Evolutionary conservation across 2,888 invertebrate species (phyloP), one percentile per base, ranked within the genome.

Genomic region (Cryptosula pallasiana): DNA sequence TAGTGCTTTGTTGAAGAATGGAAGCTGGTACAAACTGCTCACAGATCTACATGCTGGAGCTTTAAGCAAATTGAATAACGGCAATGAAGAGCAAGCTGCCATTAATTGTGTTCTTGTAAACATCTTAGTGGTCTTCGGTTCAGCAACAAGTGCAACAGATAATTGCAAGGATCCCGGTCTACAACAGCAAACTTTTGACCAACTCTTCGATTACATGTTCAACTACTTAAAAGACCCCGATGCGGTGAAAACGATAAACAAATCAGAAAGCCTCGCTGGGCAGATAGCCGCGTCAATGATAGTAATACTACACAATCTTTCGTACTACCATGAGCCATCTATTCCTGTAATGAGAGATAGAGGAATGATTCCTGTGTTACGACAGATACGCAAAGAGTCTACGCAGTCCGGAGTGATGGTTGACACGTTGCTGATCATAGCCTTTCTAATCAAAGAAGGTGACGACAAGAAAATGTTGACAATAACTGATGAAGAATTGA

Each of bases 391-490:
- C 13, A 16, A 3, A 3, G 13, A 63, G 27, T 27, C 32, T 20
- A 5, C 3, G 3, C 5, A 32, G 2, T 63, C 63, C 13, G 27
- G 13, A 29, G 5, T 34, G 9, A 25, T 16, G 29, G 32, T 32
- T 5, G 27, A 20, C n/a, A 32, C 29, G 3, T 32, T 63, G 63
- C 32, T 63, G 9, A 63, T 63, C 9, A 63, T 63, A 63, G 63
- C 63, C 2, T 63, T 25, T 32, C 63, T 63, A 9, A 63, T 63
- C 2, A 27, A 63, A 29, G 63, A 63, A 63, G 63, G 32, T 27
- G 63, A 63, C 5, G 32, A 34, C 63, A 63, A 63, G n/a, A 27
- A 63, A 34, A 32, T 63, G 63, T 29, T 63, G 29, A 63, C 25
- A 32, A 63, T 63, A 32, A n/a, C 29, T 5, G 63, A 63, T 27